Evolutionary conservation across 2,888 invertebrate species (phyloP).

Genomic region (Ecliptopera silaceata): DNA sequence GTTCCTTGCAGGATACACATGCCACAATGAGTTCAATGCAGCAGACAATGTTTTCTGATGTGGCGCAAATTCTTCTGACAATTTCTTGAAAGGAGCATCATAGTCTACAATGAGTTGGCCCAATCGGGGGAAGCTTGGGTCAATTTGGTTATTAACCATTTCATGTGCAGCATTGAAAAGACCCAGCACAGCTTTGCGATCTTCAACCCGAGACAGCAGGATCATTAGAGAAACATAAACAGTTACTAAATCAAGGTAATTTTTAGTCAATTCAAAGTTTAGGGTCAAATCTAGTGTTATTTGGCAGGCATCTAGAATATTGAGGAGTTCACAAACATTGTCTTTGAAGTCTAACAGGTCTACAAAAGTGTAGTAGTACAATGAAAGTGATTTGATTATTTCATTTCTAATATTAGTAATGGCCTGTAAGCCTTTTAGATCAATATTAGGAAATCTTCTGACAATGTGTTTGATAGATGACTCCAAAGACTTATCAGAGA

Average conservation of each 20-base stretch:
- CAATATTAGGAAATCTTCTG: constrained; percentile 97
- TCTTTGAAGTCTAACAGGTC: constrained; percentile 99
- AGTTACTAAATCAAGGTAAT: constrained; percentile 96
- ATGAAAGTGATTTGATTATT: constrained; percentile 96
- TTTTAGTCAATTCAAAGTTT: constrained; percentile 97
- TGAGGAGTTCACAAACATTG: constrained; percentile 94
- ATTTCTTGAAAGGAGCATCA: constrained; percentile 96
- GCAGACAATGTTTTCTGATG: constrained; percentile 93
- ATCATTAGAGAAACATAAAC: constrained; percentile 98
- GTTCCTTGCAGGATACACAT: constrained; percentile 94
- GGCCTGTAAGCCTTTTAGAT: constrained; percentile 94
- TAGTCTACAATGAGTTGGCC: constrained; percentile 99
- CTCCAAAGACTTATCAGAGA: constrained; percentile 98
- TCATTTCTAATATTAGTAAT: constrained; percentile 95
- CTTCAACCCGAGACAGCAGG: constrained; percentile 98
- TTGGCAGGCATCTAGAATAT: constrained; percentile 98
- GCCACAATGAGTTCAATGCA: constrained; percentile 93
- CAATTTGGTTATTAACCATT: constrained; percentile 94
- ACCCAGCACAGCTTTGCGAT: constrained; percentile 97
- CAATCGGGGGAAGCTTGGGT: constrained; percentile 95
- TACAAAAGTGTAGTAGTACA: constrained; percentile 99
- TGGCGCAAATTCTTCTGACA: constrained; percentile 98
- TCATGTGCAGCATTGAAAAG: constrained; percentile 99
- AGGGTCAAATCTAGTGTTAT: constrained; percentile 96
- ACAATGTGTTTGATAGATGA: constrained; percentile 97